Evolutionary conservation across 2,113 vertebrate species (phyloP), one percentile per base, ranked within the genome.

Genomic region (Myrmophylax atrothorax): DNA sequence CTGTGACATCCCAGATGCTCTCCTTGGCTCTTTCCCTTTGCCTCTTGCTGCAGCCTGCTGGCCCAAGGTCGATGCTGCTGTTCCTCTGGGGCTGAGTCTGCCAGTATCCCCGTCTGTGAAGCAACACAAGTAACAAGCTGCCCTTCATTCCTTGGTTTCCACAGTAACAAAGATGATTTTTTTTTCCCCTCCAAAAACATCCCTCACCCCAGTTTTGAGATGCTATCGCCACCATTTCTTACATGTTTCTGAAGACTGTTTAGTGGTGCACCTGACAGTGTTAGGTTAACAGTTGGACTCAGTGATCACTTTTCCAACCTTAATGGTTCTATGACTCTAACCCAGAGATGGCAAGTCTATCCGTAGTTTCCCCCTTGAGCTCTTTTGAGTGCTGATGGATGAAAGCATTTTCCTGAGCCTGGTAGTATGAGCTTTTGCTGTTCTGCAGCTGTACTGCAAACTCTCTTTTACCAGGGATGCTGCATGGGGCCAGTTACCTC

Each of bases 11-110:
- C 26, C 44, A 63, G 33, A 14, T 4, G 5, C 19, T 55, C 47
- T 62, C 60, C 53, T 50, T 8, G 14, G 42, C 29, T 52, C 31
- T 38, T 84, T 38, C 20, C 46, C 47, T 55, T 59, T 47, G 17
- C 10, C 73, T 56, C 3, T 4, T 26, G 50, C 46, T 66, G 31
- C n/a, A 86, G 38, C 22, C 35, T 28, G 58, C 37, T 23, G 28
- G 16, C 47, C 40, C 0, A 1, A 60, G 38, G n/a, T 70, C 3
- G 0, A 31, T 50, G 26, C 38, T 0, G 2, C 29, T 66, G n/a
- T 29, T 76, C 18, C 50, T 59, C 29, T 2, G 1, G 35, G 67
- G 33, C 46, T 76, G 56, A 53, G 44, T 50, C 40, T 59, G 46
- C 20, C 55, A 58, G 28, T 56, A 63, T 46, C 17, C 9, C 44